Conservation (phyloP, 1,140 invertebrate species). For the Polypedilum pembai region DNA sequence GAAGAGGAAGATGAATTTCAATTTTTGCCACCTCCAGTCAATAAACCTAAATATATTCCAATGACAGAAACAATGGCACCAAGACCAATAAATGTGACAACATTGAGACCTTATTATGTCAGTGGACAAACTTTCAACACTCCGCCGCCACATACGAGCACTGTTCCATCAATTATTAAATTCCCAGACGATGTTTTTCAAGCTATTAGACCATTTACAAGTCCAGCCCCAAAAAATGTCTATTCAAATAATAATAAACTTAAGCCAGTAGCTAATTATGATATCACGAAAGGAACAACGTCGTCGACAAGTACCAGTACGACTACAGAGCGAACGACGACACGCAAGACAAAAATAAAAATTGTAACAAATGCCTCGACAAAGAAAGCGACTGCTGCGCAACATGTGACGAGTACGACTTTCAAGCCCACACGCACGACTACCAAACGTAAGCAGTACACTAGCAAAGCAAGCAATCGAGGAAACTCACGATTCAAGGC, state of each 20-base stretch:
- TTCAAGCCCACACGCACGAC: constrained; percentile 41
- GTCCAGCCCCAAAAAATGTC: neutral
- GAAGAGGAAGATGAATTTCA: constrained; percentile 47
- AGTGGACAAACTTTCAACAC: constrained; percentile 13
- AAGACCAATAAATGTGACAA: constrained; percentile 37
- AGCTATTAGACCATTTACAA: constrained; percentile 31
- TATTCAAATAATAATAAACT: constrained; percentile 30
- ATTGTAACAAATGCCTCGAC: constrained; percentile 37
- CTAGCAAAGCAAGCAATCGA: constrained; percentile 34
- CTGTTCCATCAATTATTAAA: constrained; percentile 40
- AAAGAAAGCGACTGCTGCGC: constrained; percentile 32
- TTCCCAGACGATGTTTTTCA: constrained; percentile 43
- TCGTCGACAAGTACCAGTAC: constrained; percentile 30
- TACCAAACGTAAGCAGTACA: constrained; percentile 30
- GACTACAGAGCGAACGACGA: constrained; percentile 35
- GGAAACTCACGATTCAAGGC: constrained; percentile 39
- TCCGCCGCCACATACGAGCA: constrained; percentile 32
- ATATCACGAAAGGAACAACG: neutral
- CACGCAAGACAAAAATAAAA: constrained; percentile 40
- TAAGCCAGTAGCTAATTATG: neutral
- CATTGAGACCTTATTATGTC: constrained; percentile 35
- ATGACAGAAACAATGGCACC: constrained; percentile 48
- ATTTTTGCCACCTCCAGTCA: constrained; percentile 46
- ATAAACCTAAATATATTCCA: constrained; percentile 51
- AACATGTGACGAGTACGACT: constrained; percentile 39